These are phyloP conservation scores for Oxytorus armatus DNA, from an alignment of 2,888 invertebrate species.

Conservation along the genomic window DNA sequence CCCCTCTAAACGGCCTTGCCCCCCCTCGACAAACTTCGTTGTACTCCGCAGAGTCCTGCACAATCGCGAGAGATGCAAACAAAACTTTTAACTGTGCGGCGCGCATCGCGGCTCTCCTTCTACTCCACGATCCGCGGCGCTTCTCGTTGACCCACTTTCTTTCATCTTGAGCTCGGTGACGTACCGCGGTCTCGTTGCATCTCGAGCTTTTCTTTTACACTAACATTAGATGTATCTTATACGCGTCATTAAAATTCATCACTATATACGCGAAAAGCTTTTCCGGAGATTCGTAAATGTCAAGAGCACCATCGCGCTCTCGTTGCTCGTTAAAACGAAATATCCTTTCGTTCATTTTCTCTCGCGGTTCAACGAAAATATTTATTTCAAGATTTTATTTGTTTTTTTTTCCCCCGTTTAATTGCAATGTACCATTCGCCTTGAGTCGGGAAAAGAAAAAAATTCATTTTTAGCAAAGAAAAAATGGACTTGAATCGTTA, in stretches of 20 bases:
- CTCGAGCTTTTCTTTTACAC: no score
- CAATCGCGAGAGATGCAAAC: conserved; percentile 32
- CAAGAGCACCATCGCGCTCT: no score
- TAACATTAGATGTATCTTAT: no score
- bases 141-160: conserved; percentile 51
- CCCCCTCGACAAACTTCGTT: conserved; percentile 36
- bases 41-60: background rate
- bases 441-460: no score
- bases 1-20: conserved; percentile 36
- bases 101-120: background rate
- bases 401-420: background rate
- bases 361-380: background rate
- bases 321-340: no score
- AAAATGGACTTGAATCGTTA: no score
- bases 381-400: background rate
- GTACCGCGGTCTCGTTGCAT: no score
- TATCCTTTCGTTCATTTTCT: background rate
- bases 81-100: conserved; percentile 49
- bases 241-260: no score
- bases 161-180: conserved; percentile 29
- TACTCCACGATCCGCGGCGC: no score
- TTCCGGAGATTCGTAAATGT: no score
- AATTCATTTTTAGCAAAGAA: no score
- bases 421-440: background rate
- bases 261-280: no score